Evolutionary conservation across 2,888 invertebrate species (phyloP).

Genomic region (Trachelus tabidus): DNA sequence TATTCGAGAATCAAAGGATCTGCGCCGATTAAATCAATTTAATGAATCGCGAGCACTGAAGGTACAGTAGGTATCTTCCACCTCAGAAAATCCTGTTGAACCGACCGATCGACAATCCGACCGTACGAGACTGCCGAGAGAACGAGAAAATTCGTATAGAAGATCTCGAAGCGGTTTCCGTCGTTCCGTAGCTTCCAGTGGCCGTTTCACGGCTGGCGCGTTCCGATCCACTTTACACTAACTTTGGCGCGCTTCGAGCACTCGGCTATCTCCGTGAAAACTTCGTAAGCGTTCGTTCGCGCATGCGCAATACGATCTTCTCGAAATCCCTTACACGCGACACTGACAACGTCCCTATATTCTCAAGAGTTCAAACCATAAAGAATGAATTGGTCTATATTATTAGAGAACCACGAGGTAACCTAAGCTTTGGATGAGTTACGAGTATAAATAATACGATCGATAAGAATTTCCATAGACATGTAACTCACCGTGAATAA

Average conservation of each 20-base stretch:
- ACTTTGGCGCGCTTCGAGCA: conserved; percentile 43
- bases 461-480: neutral
- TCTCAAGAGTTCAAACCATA: neutral
- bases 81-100: neutral
- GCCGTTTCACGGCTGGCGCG: conserved; percentile 34
- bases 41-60: neutral
- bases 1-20: neutral
- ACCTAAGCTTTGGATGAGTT: too few species aligned
- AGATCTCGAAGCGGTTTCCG: conserved; percentile 39
- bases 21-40: neutral
- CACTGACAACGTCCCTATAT: too few species aligned
- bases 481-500: neutral
- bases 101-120: conserved; percentile 30
- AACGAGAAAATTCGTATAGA: conserved; percentile 33
- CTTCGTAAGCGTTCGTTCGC: conserved; percentile 24
- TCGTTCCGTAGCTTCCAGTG: conserved; percentile 41
- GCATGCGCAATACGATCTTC: neutral
- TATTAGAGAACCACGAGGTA: neutral
- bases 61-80: neutral
- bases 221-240: conserved; percentile 6
- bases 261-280: conserved; percentile 27
- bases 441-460: neutral
- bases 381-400: neutral
- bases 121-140: conserved; percentile 16
- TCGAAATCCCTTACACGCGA: too few species aligned